Evolutionary conservation across 2,113 vertebrate genomes (phyloP), one percentile per base, ranked within the genome.

Genomic region (Anarhynchus alexandrinus): DNA sequence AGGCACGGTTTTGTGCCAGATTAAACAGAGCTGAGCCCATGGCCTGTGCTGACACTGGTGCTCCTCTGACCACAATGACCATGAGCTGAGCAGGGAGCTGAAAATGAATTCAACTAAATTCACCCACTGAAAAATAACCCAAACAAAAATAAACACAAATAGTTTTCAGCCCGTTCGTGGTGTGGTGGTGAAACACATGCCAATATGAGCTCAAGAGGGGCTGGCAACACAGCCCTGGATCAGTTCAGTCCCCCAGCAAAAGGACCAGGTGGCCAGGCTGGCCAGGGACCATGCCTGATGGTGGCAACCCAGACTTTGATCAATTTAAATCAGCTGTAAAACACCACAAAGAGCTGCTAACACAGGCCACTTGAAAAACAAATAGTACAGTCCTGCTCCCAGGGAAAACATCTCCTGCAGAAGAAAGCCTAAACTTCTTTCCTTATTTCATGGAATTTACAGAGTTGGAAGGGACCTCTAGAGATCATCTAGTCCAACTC

Each of bases 101-200:
- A 78, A 96, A 96, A 82, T 10, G 4, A 93, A 86, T 15, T 19
- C 47, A 87, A 67, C 51, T 54, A n/a, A 65, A 69, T n/a, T 19
- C 15, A 5, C 30, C n/a, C 62, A 73, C 54, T 86, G 80, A 93
- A 90, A 91, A 96, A 93, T 21, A 89, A 71, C 19, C 10, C 61
- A 27, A 82, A 82, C 0, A 0, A 94, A 92, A 93, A 74, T 43
- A 18, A 86, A 69, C 7, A 71, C 23, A 23, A n/a, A 19, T 11
- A 45, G n/a, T 59, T 86, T 84, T 91, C 64, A 57, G 64, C 16
- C 77, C 0, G 8, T 22, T 71, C 32, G 9, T 8, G 32, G 30
- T 0, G 47, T 45, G 43, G 0, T 3, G 16, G n/a, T 51, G 45
- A 49, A 55, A 65, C 32, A 30, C 0, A 0, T 49, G 36, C 30